Evolutionary conservation across 2,797 vertebrate genomes (phyloP).

Genomic region (Octomys mimax): DNA sequence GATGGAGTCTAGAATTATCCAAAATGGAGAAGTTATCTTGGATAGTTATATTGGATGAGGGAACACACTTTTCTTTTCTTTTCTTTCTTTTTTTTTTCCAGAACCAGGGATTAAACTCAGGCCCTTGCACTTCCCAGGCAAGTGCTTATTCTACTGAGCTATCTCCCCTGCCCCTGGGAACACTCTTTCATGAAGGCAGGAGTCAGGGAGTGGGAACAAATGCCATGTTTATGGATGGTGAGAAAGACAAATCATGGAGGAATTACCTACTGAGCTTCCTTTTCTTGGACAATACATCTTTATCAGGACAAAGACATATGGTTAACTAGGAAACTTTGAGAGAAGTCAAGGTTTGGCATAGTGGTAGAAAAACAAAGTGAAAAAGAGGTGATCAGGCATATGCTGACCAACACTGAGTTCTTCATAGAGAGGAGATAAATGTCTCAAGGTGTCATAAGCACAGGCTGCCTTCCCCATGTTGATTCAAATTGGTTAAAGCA

Average conservation of each 20-base stretch:
- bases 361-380: background rate
- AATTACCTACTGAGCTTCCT: background rate
- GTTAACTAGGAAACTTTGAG: background rate
- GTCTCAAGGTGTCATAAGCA: background rate
- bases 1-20: background rate
- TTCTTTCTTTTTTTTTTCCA: too few relatives aligned
- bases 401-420: background rate
- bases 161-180: too few relatives aligned
- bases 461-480: background rate
- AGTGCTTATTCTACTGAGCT: too few relatives aligned
- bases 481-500: background rate
- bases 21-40: background rate
- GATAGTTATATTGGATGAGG: background rate
- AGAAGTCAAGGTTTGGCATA: background rate
- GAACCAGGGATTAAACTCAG: too few relatives aligned
- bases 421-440: background rate
- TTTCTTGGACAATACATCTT: background rate
- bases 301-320: background rate
- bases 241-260: background rate
- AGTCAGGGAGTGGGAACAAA: background rate
- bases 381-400: background rate
- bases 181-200: background rate
- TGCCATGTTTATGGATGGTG: background rate
- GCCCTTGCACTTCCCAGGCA: too few relatives aligned
- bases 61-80: background rate